Conservation (phyloP, 2,888 invertebrate species). For the Dascillus cervinus region DNA sequence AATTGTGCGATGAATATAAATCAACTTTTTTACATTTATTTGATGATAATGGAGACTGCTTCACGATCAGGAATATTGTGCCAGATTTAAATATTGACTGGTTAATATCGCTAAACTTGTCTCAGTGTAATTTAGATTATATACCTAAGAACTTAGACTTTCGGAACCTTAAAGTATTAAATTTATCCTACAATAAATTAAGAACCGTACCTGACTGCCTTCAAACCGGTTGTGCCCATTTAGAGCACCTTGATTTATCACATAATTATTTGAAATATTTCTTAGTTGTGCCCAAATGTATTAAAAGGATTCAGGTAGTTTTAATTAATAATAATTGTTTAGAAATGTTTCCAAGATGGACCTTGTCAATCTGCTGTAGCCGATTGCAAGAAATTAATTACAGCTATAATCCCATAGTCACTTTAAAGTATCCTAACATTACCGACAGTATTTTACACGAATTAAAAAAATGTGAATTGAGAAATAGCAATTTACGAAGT, state of each 20-base stretch:
- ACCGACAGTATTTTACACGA: slow-evolving; percentile 8
- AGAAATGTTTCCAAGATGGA: slow-evolving; percentile 28
- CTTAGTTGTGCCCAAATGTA: slow-evolving; percentile 17
- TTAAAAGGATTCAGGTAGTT: slow-evolving; percentile 24
- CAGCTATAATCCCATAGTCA: slow-evolving; percentile 24
- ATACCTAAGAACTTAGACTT: slow-evolving; percentile 9
- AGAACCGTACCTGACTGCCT: slow-evolving; percentile 25
- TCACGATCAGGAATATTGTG: too few relatives aligned
- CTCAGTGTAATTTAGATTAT: slow-evolving; percentile 8
- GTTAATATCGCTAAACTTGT: slow-evolving; percentile 9
- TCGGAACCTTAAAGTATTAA: slow-evolving; percentile 18
- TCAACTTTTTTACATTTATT: too few relatives aligned
- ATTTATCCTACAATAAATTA: slow-evolving; percentile 23
- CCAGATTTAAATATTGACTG: too few relatives aligned
- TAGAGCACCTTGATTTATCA: slow-evolving; percentile 25
- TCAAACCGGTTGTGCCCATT: slow-evolving; percentile 20
- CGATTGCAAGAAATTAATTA: slow-evolving; percentile 25
- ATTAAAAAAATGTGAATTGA: slow-evolving; percentile 24
- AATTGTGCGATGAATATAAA: too few relatives aligned
- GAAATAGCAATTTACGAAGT: slow-evolving; percentile 21
- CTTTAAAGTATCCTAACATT: slow-evolving; percentile 9
- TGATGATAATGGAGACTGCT: too few relatives aligned
- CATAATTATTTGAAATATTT: slow-evolving; percentile 19
- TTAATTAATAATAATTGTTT: slow-evolving; percentile 18
- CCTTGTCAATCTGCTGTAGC: slow-evolving; percentile 21